These are phyloP conservation scores for Lordiphosa fenestrarum DNA, from an alignment of 2,888 invertebrate species.

Conservation along the genomic window DNA sequence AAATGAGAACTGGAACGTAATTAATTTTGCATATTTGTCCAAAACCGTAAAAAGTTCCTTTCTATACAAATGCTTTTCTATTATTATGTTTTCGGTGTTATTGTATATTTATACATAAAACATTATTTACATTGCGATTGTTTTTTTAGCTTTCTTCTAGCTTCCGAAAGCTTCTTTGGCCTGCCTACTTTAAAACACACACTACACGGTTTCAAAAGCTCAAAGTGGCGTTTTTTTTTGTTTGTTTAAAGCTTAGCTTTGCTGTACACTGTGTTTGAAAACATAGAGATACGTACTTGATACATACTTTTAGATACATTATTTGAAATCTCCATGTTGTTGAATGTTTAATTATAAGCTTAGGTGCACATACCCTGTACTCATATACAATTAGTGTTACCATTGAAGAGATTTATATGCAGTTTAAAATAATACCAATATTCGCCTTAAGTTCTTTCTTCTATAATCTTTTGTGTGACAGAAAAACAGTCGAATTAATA, in stretches of 20 bases:
- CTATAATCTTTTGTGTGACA: too few relatives aligned
- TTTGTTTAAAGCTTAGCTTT: conserved; percentile 23
- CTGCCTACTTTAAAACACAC: conserved; percentile 25
- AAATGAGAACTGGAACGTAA: conserved; percentile 24
- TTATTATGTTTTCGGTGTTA: conserved; percentile 18
- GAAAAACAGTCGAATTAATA: too few relatives aligned
- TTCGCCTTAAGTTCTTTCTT: too few relatives aligned
- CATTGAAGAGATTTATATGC: too few relatives aligned
- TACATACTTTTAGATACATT: conserved; percentile 1
- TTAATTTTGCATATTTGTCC: conserved; percentile 62
- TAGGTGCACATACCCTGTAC: conserved; percentile 1
- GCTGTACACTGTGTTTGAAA: conserved; percentile 28
- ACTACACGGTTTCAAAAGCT: conserved; percentile 47
- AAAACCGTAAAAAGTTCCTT: conserved; percentile 74
- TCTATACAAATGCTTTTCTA: conserved; percentile 38
- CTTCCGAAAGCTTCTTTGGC: neutral
- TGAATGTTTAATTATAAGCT: neutral
- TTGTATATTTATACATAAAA: conserved; percentile 1
- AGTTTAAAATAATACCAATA: too few relatives aligned
- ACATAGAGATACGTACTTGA: conserved; percentile 15
- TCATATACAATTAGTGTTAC: neutral
- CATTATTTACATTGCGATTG: conserved; percentile 14
- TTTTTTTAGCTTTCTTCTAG: neutral
- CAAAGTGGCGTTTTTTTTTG: conserved; percentile 39
- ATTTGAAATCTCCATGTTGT: neutral